phyloP scores from a whole-genome alignment of 2,888 invertebrate genomes.

The Drosophila anomelani region DNA sequence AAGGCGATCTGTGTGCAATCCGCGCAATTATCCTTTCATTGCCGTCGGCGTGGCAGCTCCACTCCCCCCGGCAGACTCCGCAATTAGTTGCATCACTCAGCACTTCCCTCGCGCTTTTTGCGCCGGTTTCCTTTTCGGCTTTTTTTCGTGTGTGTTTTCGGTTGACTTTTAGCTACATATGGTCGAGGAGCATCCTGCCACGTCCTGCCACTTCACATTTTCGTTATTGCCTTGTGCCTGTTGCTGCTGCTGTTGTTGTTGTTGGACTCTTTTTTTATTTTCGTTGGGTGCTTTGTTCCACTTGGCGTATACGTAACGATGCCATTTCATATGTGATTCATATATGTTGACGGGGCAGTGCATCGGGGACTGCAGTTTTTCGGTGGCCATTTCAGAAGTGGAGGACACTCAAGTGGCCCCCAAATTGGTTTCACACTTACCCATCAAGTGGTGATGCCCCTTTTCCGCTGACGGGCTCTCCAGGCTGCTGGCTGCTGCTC shows the following conservation, averaged over 20 bases:
- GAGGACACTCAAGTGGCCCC: slow-evolving; percentile 76
- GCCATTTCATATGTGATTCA: slow-evolving; percentile 67
- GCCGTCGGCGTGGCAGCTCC: slow-evolving; percentile 15
- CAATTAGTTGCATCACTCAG: slow-evolving; percentile 81
- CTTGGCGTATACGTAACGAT: slow-evolving; percentile 75
- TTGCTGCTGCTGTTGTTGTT: slow-evolving; percentile 11
- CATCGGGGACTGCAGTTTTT: slow-evolving; percentile 31
- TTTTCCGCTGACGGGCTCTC: slow-evolving; percentile 22
- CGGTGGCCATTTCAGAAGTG: slow-evolving; percentile 67
- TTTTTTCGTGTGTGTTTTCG: slow-evolving; percentile 51
- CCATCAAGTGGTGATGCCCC: slow-evolving; percentile 64
- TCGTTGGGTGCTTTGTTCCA: slow-evolving; percentile 56
- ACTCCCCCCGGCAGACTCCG: slow-evolving; percentile 56
- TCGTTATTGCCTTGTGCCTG: slow-evolving; percentile 35
- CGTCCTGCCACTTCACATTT: slow-evolving; percentile 40
- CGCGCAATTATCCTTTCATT: slow-evolving; percentile 80
- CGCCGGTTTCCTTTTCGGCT: slow-evolving; percentile 22
- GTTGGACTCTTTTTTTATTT: slow-evolving; percentile 6
- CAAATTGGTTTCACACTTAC: slow-evolving; percentile 81
- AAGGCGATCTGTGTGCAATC: slow-evolving; percentile 82
- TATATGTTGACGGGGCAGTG: slow-evolving; percentile 1
- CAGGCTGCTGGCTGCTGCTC: slow-evolving; percentile 30
- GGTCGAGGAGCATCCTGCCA: slow-evolving; percentile 42
- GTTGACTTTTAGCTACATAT: slow-evolving; percentile 74
- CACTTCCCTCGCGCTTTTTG: slow-evolving; percentile 50